phyloP scores from a whole-genome alignment of 2,113 vertebrate species.

The Syrmaticus mikado region DNA sequence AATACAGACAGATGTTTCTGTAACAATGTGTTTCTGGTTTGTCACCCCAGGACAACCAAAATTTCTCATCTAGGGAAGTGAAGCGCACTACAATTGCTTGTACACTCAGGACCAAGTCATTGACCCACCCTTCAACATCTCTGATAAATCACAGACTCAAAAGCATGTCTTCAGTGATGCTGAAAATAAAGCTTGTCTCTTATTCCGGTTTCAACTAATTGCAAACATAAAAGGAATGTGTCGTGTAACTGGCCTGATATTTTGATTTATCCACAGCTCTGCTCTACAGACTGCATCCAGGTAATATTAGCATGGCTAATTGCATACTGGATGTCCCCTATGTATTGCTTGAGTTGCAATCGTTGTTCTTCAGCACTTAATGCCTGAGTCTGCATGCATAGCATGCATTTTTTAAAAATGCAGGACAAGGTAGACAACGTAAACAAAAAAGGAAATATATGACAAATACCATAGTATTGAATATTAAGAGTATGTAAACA shows the following conservation, averaged over 20 bases:
- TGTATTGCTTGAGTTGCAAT: neutral
- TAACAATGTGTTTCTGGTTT: neutral
- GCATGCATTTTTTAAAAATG: neutral
- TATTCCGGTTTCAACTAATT: neutral
- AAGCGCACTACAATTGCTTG: neutral
- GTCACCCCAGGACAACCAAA: neutral
- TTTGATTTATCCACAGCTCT: neutral
- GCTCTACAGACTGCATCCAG: neutral
- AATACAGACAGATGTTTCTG: neutral
- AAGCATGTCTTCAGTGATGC: neutral
- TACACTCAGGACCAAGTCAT: neutral
- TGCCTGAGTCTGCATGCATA: neutral
- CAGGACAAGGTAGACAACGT: accelerated
- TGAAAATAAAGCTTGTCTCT: neutral
- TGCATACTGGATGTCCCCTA: neutral
- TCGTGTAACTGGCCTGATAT: neutral
- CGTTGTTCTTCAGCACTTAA: neutral
- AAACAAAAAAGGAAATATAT: neutral
- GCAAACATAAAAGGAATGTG: neutral
- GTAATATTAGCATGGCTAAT: neutral
- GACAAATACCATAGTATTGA: neutral
- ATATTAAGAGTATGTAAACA: neutral
- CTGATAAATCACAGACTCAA: neutral
- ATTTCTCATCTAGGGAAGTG: neutral
- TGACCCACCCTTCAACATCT: neutral